Evolutionary conservation across 2,888 invertebrate species (phyloP).

Genomic region (Prosapia bicincta): DNA sequence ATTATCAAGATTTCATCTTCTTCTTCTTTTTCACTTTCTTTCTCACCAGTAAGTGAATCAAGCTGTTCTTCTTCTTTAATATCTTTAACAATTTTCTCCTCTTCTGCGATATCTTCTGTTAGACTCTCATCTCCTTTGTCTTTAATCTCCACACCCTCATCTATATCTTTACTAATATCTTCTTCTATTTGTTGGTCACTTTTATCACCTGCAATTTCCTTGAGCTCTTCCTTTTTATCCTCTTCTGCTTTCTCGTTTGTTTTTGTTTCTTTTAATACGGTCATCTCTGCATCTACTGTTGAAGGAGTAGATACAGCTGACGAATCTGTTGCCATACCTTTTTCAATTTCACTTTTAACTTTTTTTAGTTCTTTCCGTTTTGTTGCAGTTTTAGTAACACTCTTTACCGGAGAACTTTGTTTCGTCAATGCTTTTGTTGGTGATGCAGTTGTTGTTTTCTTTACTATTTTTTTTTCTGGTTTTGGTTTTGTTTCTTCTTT

Average conservation of each 20-base stretch:
- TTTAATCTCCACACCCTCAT: constrained; percentile 27
- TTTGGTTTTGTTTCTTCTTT: constrained; percentile 43
- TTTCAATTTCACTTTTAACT: constrained; percentile 33
- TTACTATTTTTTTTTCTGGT: constrained; percentile 50
- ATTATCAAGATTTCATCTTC: constrained; percentile 72
- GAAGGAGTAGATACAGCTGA: constrained; percentile 37
- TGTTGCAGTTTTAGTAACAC: constrained; percentile 26
- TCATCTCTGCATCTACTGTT: constrained; percentile 50
- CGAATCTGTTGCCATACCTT: constrained; percentile 35
- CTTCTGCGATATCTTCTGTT: constrained; percentile 55
- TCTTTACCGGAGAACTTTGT: constrained; percentile 35
- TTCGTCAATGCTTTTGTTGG: constrained; percentile 40
- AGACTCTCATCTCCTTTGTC: constrained; percentile 36
- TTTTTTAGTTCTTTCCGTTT: constrained; percentile 46
- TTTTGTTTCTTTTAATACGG: constrained; percentile 65
- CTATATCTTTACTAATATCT: constrained; percentile 29
- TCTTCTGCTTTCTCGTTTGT: constrained; percentile 35
- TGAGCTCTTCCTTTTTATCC: constrained; percentile 30
- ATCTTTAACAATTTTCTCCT: constrained; percentile 50
- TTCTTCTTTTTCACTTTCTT: constrained; percentile 57
- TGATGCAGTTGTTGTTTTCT: constrained; percentile 50
- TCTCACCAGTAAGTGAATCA: constrained; percentile 25
- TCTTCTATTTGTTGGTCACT: constrained; percentile 30
- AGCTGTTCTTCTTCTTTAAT: constrained; percentile 35
- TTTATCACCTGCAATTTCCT: constrained; percentile 20